phyloP scores from a whole-genome alignment of 2,797 vertebrate species.

The Falco peregrinus region DNA sequence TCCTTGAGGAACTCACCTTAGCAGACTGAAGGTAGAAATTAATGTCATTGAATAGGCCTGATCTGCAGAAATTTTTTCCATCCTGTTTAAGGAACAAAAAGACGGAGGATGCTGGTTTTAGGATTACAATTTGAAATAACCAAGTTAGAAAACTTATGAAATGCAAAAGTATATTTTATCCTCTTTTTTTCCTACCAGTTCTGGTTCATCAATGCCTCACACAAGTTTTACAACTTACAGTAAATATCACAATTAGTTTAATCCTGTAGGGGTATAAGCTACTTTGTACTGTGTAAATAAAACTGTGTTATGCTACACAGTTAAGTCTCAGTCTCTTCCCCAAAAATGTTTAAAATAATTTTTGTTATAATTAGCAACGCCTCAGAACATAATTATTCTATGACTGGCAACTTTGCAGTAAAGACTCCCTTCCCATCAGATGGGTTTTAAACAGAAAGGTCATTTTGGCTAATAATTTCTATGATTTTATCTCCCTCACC shows the following conservation, averaged over 20 bases:
- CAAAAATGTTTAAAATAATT: conserved; percentile 28
- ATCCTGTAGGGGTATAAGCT: conserved; percentile 7
- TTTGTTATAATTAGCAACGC: conserved; percentile 15
- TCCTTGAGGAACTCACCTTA: not conserved
- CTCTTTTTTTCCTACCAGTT: not conserved
- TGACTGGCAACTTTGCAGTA: not conserved
- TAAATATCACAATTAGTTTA: not conserved
- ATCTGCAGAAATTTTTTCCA: not conserved
- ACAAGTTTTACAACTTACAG: conserved; percentile 11
- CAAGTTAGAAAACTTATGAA: not conserved
- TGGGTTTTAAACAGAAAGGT: conserved; percentile 7
- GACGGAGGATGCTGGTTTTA: not conserved
- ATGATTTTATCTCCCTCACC: not conserved
- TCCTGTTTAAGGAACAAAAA: not conserved
- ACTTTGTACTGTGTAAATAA: conserved; percentile 19
- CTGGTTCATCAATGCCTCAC: not conserved
- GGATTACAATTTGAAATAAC: not conserved
- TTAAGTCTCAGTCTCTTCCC: not conserved
- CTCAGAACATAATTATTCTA: not conserved
- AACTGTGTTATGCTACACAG: not conserved
- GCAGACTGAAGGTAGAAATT: not conserved
- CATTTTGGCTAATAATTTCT: not conserved
- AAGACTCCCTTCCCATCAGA: not conserved
- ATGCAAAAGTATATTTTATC: not conserved
- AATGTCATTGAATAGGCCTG: not conserved